Percentiles rank a stretch among this genome's conserved stretches.
phyloP scores from a whole-genome alignment of 2,113 vertebrate genomes.

The Ctenomys sociabilis region DNA sequence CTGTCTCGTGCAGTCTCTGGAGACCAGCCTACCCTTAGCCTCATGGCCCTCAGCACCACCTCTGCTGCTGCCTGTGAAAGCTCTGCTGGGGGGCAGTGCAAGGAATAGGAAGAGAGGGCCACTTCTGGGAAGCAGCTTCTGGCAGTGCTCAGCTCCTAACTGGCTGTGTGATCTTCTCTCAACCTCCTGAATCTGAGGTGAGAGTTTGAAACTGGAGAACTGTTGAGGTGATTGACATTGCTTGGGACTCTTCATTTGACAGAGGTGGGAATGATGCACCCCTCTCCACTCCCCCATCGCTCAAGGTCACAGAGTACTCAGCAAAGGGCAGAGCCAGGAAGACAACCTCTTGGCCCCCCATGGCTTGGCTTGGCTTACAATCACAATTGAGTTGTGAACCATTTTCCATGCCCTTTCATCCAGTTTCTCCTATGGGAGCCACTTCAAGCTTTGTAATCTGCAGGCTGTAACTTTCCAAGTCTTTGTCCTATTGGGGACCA shows the following conservation, averaged over 20 bases:
- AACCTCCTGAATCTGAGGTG: neutral
- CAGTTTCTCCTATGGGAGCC: neutral
- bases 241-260: neutral
- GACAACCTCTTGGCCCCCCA: neutral
- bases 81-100: neutral
- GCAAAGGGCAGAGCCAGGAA: neutral
- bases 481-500: neutral
- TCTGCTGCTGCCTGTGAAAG: neutral
- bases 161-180: neutral
- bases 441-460: neutral
- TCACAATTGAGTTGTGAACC: neutral
- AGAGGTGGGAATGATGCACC: neutral
- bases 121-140: neutral
- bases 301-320: neutral
- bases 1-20: accelerated
- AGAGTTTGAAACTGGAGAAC: neutral
- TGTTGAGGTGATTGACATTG: neutral
- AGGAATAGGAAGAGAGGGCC: neutral
- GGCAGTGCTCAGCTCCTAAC: neutral
- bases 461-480: neutral
- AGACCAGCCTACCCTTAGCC: neutral
- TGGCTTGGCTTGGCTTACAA: neutral
- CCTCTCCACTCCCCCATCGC: too few relatives aligned
- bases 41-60: neutral
- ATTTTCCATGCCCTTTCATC: neutral